Conservation (phyloP, 92 coral and sea anemone species). For the Nematostella vectensis region DNA sequence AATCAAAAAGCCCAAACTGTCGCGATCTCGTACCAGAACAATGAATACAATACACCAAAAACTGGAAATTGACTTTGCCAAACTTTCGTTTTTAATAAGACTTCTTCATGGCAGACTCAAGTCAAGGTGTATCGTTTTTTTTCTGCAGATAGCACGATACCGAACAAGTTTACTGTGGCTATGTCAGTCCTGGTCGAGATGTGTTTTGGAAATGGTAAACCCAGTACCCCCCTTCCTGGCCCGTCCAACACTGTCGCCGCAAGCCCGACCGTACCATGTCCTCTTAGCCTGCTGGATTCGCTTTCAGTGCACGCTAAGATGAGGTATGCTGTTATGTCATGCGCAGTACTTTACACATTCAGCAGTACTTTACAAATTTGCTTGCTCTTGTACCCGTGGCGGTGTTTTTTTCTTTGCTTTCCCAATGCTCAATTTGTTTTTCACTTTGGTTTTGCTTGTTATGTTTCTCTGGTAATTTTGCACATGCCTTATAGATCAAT, state of each 20-base stretch:
- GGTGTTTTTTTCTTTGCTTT: slow-evolving; percentile 1
- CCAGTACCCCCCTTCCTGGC: slow-evolving; percentile 62
- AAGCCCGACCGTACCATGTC: slow-evolving; percentile 82
- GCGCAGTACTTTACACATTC: too few species aligned
- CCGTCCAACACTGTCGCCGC: slow-evolving; percentile 86
- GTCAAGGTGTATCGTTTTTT: too few species aligned
- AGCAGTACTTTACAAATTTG: not conserved
- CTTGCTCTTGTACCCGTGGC: not conserved
- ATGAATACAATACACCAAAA: too few species aligned
- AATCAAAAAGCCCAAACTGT: too few species aligned
- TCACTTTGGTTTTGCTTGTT: too few species aligned
- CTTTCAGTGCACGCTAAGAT: slow-evolving; percentile 86
- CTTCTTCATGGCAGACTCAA: too few species aligned
- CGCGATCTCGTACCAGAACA: too few species aligned
- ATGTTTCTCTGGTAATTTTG: too few species aligned
- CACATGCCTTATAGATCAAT: too few species aligned
- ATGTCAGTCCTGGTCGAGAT: slow-evolving; percentile 74
- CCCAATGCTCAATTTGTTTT: too few species aligned
- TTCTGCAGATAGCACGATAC: slow-evolving; percentile 67
- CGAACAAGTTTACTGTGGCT: slow-evolving; percentile 60
- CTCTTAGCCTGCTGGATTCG: slow-evolving; percentile 80
- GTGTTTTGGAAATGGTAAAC: slow-evolving; percentile 80
- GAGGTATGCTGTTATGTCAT: slow-evolving; percentile 37
- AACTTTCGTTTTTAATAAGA: too few species aligned
- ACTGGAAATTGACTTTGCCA: too few species aligned